Conservation (phyloP, 2,888 invertebrate genomes). For the Tetranychus truncatus region DNA sequence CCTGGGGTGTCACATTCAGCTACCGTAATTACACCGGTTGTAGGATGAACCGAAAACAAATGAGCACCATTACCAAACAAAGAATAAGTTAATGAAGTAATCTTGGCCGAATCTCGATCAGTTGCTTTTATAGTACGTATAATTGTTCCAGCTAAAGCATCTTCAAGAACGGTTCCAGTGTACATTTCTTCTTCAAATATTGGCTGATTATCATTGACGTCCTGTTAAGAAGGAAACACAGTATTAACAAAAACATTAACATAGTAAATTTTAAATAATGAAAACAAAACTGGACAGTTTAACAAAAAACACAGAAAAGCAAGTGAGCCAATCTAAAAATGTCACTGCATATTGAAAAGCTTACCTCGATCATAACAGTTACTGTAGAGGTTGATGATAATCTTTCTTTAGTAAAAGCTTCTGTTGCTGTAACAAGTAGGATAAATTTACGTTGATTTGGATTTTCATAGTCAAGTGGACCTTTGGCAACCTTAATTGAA, state of each 20-base stretch:
- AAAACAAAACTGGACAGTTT: too few relatives aligned
- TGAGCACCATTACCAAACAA: constrained; percentile 56
- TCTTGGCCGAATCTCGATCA: constrained; percentile 63
- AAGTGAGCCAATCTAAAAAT: too few relatives aligned
- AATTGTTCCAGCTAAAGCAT: constrained; percentile 46
- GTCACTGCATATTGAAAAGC: too few relatives aligned
- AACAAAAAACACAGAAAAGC: too few relatives aligned
- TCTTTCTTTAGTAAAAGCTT: constrained; percentile 52
- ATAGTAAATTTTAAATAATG: too few relatives aligned
- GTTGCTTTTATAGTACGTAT: constrained; percentile 55
- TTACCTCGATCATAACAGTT: constrained; percentile 42
- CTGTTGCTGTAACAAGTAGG: constrained; percentile 60
- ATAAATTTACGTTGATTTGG: constrained; percentile 79
- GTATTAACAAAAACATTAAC: too few relatives aligned
- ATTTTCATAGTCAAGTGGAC: constrained; percentile 67
- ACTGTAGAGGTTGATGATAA: constrained; percentile 67
- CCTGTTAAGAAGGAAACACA: constrained; percentile 30
- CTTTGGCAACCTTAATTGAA: constrained; percentile 55
- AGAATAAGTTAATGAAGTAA: constrained; percentile 64
- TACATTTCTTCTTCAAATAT: constrained; percentile 24
- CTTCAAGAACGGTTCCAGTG: constrained; percentile 49
- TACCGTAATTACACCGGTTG: constrained; percentile 61
- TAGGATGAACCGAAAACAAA: constrained; percentile 53
- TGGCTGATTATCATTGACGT: constrained; percentile 66
- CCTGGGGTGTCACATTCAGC: constrained; percentile 43